Evolutionary conservation across 2,888 invertebrate species (phyloP).

Genomic region (Drosophila pseudotakahashii): DNA sequence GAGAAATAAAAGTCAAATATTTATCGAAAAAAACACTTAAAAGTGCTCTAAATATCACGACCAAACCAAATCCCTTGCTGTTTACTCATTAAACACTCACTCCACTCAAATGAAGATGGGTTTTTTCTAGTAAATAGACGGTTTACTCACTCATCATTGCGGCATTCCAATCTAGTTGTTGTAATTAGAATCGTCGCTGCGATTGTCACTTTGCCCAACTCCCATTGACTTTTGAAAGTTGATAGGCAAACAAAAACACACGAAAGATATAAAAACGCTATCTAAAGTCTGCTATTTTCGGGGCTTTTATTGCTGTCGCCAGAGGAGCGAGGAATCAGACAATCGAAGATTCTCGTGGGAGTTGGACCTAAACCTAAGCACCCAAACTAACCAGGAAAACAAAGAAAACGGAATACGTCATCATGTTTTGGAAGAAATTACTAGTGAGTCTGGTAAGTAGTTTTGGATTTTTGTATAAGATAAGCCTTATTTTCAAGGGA

Average conservation of each 20-base stretch:
- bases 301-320: slow-evolving; percentile 51
- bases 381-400: slow-evolving; percentile 5
- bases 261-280: slow-evolving; percentile 42
- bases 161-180: slow-evolving; percentile 42
- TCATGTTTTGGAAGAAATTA: slow-evolving; percentile 54
- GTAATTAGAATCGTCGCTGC: slow-evolving; percentile 40
- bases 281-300: slow-evolving; percentile 57
- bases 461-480: background rate
- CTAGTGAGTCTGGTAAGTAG: slow-evolving; percentile 49
- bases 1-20: slow-evolving; percentile 20
- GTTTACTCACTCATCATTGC: slow-evolving; percentile 49
- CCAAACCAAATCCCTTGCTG: slow-evolving; percentile 4
- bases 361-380: slow-evolving; percentile 48
- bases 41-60: background rate
- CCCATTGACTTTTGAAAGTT: slow-evolving; percentile 63
- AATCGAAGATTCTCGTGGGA: slow-evolving; percentile 41
- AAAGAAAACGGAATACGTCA: slow-evolving; percentile 18
- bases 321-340: slow-evolving; percentile 62
- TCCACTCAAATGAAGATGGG: background rate
- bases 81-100: slow-evolving; percentile 29
- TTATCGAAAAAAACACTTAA: background rate
- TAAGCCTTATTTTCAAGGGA: too few species aligned
- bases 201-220: slow-evolving; percentile 56
- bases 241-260: slow-evolving; percentile 46
- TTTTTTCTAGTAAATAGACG: slow-evolving; percentile 59